These are phyloP conservation scores for Esox lucius DNA, from an alignment of 2,797 vertebrate species.

Conservation along the genomic window DNA sequence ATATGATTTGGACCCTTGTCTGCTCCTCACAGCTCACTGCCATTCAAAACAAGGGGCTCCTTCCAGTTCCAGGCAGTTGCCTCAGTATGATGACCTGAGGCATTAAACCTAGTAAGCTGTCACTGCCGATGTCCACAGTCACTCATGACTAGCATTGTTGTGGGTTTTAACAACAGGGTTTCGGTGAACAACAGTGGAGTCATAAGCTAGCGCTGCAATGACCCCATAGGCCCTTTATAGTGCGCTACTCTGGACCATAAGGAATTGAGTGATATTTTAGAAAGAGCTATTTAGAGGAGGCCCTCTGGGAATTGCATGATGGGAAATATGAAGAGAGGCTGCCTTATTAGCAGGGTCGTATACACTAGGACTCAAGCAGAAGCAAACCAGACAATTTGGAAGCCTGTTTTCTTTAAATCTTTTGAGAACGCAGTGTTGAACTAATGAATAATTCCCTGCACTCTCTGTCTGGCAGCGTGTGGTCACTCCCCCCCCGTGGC, in stretches of 20 bases:
- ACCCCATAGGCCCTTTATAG: neutral
- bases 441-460: constrained; percentile 4
- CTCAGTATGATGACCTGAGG: too few relatives aligned
- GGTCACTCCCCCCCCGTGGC: constrained; percentile 12
- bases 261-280: neutral
- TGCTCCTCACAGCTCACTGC: too few relatives aligned
- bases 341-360: neutral
- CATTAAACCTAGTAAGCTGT: too few relatives aligned
- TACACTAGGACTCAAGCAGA: neutral
- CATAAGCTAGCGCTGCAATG: too few relatives aligned
- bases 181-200: too few relatives aligned
- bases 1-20: too few relatives aligned
- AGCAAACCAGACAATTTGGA: neutral
- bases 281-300: constrained; percentile 1
- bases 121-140: too few relatives aligned
- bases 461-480: neutral
- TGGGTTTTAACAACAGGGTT: too few relatives aligned
- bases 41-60: too few relatives aligned
- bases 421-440: neutral
- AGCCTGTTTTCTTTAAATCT: neutral
- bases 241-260: constrained; percentile 4
- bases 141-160: too few relatives aligned
- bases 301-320: constrained; percentile 1
- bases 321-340: neutral
- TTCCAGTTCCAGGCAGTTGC: too few relatives aligned